phyloP scores from a whole-genome alignment of 2,797 vertebrate genomes.

The Parauchenoglanis ngamensis region DNA sequence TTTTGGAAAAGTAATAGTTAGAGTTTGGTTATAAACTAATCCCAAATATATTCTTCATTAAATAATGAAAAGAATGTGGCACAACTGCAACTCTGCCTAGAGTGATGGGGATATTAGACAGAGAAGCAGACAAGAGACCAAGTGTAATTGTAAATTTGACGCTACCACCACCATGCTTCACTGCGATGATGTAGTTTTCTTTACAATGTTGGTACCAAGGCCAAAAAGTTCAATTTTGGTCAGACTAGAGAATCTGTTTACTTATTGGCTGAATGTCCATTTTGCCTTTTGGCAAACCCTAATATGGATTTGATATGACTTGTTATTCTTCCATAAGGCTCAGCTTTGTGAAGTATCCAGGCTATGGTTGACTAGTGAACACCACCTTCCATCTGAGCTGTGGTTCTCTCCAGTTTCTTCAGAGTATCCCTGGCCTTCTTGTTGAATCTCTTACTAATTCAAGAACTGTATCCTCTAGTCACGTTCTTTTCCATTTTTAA shows the following conservation, averaged over 20 bases:
- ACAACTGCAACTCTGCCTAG: neutral
- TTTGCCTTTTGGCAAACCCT: neutral
- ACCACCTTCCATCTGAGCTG: neutral
- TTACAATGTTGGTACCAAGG: neutral
- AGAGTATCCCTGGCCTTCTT: neutral
- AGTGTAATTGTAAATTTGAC: neutral
- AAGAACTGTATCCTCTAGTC: neutral
- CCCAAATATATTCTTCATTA: neutral
- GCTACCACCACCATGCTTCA: neutral
- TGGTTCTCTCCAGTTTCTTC: neutral
- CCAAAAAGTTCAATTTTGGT: neutral
- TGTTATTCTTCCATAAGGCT: neutral
- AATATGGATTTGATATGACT: neutral
- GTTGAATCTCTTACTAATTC: conserved; percentile 3
- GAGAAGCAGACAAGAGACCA: neutral
- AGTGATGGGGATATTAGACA: neutral
- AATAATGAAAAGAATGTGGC: neutral
- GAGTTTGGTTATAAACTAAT: neutral
- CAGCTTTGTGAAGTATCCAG: neutral
- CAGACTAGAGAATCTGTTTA: neutral
- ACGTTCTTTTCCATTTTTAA: neutral
- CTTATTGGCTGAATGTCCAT: neutral
- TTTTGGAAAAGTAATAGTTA: neutral
- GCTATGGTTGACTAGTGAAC: neutral
- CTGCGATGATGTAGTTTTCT: neutral